These are phyloP conservation scores for Julus scandinavius DNA, from an alignment of 2,888 invertebrate genomes.

Conservation along the genomic window DNA sequence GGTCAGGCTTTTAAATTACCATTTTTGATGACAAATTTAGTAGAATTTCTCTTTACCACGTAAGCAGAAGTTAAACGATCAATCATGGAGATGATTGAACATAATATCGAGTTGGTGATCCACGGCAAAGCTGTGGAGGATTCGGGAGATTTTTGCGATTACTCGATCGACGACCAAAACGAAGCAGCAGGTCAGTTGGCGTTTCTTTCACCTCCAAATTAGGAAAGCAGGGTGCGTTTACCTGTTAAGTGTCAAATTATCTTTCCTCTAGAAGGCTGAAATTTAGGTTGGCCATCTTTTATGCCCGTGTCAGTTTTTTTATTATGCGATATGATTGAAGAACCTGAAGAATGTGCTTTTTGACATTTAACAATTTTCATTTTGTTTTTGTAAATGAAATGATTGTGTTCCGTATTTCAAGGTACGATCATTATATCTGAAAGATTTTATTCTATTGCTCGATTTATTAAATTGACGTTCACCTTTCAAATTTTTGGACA, in stretches of 20 bases:
- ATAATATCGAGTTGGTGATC: conserved; percentile 65
- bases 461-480: too few relatives aligned
- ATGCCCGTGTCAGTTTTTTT: not conserved
- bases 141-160: conserved; percentile 80
- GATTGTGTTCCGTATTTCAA: too few relatives aligned
- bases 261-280: not conserved
- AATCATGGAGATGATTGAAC: conserved; percentile 71
- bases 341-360: not conserved
- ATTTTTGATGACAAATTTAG: not conserved
- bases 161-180: conserved; percentile 84
- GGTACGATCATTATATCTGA: too few relatives aligned
- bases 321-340: not conserved
- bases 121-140: conserved; percentile 75
- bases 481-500: too few relatives aligned
- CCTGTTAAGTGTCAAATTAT: conserved; percentile 35
- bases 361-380: too few relatives aligned
- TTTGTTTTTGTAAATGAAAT: too few relatives aligned
- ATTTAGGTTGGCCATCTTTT: not conserved
- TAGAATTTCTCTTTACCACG: not conserved
- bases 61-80: not conserved
- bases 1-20: not conserved
- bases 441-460: too few relatives aligned
- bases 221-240: conserved; percentile 27
- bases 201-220: not conserved
- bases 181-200: conserved; percentile 73